Conservation (phyloP, 2,113 vertebrate genomes). For the Planiliza haematocheilus region DNA sequence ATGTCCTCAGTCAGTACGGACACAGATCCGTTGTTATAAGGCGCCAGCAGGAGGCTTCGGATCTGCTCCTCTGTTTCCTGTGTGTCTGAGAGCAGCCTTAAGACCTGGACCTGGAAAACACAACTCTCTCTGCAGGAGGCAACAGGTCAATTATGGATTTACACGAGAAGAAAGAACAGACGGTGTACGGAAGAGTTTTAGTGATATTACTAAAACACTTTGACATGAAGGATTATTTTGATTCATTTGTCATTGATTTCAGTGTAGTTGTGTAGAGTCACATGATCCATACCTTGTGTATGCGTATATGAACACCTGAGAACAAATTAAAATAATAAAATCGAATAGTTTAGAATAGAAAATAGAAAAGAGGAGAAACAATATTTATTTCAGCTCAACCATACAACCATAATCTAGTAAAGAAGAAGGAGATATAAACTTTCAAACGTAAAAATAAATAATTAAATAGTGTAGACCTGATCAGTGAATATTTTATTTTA, state of each 20-base stretch:
- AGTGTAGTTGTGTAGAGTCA: neutral
- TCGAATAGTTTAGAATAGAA: too few relatives aligned
- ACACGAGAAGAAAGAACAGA: neutral
- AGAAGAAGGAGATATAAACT: too few relatives aligned
- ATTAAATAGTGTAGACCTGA: too few relatives aligned
- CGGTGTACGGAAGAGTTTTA: too few relatives aligned
- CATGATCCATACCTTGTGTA: slow-evolving; percentile 56
- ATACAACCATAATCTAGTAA: too few relatives aligned
- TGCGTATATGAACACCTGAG: slow-evolving; percentile 21
- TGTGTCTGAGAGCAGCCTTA: slow-evolving; percentile 33
- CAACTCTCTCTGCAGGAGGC: slow-evolving; percentile 68
- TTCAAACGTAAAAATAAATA: too few relatives aligned
- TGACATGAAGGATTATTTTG: too few relatives aligned
- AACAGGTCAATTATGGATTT: neutral
- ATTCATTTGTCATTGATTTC: too few relatives aligned
- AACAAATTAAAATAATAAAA: neutral
- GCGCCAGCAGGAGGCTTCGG: slow-evolving; percentile 34
- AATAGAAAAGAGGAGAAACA: too few relatives aligned
- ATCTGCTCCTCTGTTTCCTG: slow-evolving; percentile 63
- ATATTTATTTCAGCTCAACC: too few relatives aligned
- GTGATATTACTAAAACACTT: too few relatives aligned
- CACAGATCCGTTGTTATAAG: slow-evolving; percentile 53
- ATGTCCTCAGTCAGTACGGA: slow-evolving; percentile 61
- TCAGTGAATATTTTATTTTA: too few relatives aligned
- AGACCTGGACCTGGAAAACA: slow-evolving; percentile 77